Percentiles rank a stretch among this genome's conserved stretches.
Conservation (phyloP, 2,797 vertebrate genomes). For the Strix occidentalis region DNA sequence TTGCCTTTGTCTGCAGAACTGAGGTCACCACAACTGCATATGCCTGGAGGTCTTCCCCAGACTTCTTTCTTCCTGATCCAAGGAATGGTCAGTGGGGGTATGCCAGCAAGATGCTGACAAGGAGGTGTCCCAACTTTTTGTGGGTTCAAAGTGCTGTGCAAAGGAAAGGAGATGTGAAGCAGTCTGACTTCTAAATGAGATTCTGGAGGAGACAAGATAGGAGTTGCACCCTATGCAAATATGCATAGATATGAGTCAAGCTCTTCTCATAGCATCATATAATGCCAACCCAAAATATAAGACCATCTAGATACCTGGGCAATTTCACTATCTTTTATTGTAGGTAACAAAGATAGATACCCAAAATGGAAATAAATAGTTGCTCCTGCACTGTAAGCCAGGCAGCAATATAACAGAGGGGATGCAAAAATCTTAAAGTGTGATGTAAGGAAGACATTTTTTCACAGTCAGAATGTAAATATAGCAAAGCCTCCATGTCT, state of each 20-base stretch:
- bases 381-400: background rate
- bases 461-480: background rate
- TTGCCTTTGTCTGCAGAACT: background rate
- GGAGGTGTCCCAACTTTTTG: background rate
- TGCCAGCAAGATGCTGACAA: background rate
- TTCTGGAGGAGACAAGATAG: background rate
- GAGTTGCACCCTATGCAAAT: background rate
- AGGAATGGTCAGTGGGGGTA: background rate
- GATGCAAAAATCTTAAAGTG: background rate
- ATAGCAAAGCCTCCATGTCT: rapidly evolving
- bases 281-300: background rate
- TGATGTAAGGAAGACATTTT: background rate
- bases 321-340: background rate
- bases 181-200: background rate
- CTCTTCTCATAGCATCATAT: background rate
- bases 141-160: background rate
- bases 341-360: background rate
- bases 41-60: background rate
- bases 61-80: background rate
- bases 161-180: background rate
- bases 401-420: background rate
- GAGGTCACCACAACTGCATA: background rate
- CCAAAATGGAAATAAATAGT: background rate
- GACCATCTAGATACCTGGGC: background rate
- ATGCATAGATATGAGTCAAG: background rate